Evolutionary conservation across 1,140 invertebrate genomes (phyloP), one percentile per base, ranked within the genome.

Genomic region (Vollenhovia emeryi): DNA sequence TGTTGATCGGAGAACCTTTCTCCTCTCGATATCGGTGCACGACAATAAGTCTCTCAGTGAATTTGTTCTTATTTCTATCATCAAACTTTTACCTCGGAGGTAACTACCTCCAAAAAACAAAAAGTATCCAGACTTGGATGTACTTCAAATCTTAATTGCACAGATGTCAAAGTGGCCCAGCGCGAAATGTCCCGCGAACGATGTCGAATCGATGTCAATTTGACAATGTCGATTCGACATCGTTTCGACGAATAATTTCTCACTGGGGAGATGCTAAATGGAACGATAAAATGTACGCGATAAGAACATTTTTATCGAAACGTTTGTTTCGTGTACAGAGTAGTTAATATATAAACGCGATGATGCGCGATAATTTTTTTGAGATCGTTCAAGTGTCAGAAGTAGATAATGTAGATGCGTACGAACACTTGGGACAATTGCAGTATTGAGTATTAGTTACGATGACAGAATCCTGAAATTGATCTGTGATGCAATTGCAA

Each of bases 391-490:
- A 27, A 59, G 3, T 33, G n/a, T 43, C 3, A 43, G 18, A 36
- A 30, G n/a, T 27, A 45, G 6, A 52, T 21, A 33, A 21, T 21
- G n/a, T 36, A 15, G 18, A 55, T 7, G 21, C 15, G 24, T 62
- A 62, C 59, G 40, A 62, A 52, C 45, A 48, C 24, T 18, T 40
- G 40, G 40, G n/a, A 15, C 40, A 76, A 62, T 62, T 76, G 18
- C 27, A 33, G 1, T 60, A 18, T 30, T 43, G 59, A 33, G 1
- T 60, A 18, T 30, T 43, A 75, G 15, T 76, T 76, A 21, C 57
- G 30, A 62, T 11, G n/a, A 21, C 4, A 33, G 73, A 76, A 78
- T 66, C n/a, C 7, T 50, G n/a, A 52, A 79, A 68, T 79, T 79
- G 45, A 52, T 50, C 43, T 50, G 27, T 8, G 15, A 76, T 60